Base-by-base conservation (phyloP, 2,888 invertebrate genomes). In the Andrena hattorfiana region DNA sequence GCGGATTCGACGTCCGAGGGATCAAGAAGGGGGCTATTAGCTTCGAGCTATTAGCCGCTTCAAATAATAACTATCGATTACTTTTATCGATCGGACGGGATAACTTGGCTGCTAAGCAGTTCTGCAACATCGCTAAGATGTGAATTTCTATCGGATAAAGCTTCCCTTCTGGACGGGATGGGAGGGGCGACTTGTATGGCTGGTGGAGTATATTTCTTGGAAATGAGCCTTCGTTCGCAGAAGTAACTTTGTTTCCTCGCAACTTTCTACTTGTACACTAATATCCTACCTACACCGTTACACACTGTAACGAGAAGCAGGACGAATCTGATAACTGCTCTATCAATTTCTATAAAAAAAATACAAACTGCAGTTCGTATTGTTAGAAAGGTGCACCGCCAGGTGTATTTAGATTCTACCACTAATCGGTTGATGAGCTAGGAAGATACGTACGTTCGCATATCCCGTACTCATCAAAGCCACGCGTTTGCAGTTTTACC, bases 31-130 rank as follows among this genome's bases (percentile, higher is more conserved):
- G 60, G 76, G 70, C 83, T 82, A 85, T 88, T 87, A 86, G 84
- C 83, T 74, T 71, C 66, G 81, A 77, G 85, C 87, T 89, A 85
- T 81, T 88, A 87, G 89, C 80, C 81, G 77, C 69, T 78, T 77
- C 77, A 82, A 83, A 84, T 86, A 86, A 85, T 84, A 89, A 85
- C 83, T 84, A 85, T 89, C 84, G 78, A 84, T 80, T 80, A 79
- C 51, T 71, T 69, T 80, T 77, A 70, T 70, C 72, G 81, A 72
- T 49, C 51, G 35, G 32, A 5, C 8, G 10, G n/a, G 42, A 42
- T 59, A 42, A 63, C 71, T 23, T 3, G 10, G 56, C 20, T 23
- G 56, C 4, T 10, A 56, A 10, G 20, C 56, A 56, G 23, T 26
- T 26, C 20, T 4, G 23, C 20, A 56, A 56, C 26, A 10, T 56